Base-by-base conservation (phyloP, 2,888 invertebrate species). In the Phasia obesa region DNA sequence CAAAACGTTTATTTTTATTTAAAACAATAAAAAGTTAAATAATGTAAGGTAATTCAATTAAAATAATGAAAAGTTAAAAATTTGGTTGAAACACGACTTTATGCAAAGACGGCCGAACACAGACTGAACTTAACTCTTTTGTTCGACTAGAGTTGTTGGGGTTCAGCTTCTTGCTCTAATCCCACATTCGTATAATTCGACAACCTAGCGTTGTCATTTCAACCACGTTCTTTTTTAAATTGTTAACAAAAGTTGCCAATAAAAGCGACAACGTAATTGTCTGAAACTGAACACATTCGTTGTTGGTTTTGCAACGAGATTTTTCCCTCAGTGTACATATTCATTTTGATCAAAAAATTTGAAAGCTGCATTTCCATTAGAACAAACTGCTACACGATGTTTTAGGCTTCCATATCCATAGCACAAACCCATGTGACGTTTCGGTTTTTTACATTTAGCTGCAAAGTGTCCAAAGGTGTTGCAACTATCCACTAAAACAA, bases 381-480 rank as follows among this genome's bases (percentile, higher is more conserved):
- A 76, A 42, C 81, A 81, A 5, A 7, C 53, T 21, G 69, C 71
- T 15, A 69, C 73, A 13, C 44, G 76, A 21, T 81, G 84, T 2
- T 55, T 51, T 4, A 19, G 0, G 15, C 73, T 81, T n/a, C 84
- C 76, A n/a, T 81, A 82, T 11, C 31, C 84, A 55, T 60, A 81
- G 21, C 84, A 81, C 11, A 81, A 67, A 21, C 84, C 81, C 15
- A 62, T 6, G 23, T 79, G 31, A 4, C 77, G 53, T 38, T 76
- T 84, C 6, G 79, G 70, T 23, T 84, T 81, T n/a, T 57, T 27
- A 47, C 71, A 78, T 0, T 78, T 70, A 4, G 55, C n/a, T 1
- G 78, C 81, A 60, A 47, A 78, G 47, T 84, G 78, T 9, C 84
- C 81, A 23, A 78, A 19, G 1, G 65, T 65, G 47, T 73, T 81